Evolutionary conservation across 2,113 vertebrate genomes (phyloP).

Genomic region (Oryzias melastigma): DNA sequence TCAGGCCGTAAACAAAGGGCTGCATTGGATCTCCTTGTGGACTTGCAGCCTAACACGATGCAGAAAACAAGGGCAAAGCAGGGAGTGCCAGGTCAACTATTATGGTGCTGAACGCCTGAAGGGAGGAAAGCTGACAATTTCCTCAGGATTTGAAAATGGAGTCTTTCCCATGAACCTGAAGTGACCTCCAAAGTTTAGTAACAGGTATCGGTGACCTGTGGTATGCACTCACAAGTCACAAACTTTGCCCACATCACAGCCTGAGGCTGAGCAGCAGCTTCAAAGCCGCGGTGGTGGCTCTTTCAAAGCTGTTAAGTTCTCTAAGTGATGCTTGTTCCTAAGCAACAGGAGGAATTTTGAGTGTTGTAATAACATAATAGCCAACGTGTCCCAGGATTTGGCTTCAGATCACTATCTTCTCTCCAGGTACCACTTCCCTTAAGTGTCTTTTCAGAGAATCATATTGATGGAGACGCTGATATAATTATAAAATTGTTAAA

Average conservation of each 20-base stretch:
- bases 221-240: conserved; percentile 27
- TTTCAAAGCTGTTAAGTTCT: conserved; percentile 19
- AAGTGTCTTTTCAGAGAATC: conserved; percentile 2
- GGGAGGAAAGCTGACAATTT: conserved; percentile 86
- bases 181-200: conserved; percentile 78
- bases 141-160: conserved; percentile 84
- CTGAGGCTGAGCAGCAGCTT: conserved; percentile 17
- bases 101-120: conserved; percentile 71
- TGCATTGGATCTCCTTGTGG: conserved; percentile 63
- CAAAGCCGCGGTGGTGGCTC: conserved; percentile 8
- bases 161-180: conserved; percentile 91
- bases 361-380: conserved; percentile 20
- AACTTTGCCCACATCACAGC: conserved; percentile 12
- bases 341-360: conserved; percentile 41
- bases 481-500: too few relatives aligned
- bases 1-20: conserved; percentile 33
- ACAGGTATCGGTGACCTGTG: conserved; percentile 45
- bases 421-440: not conserved
- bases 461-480: too few relatives aligned
- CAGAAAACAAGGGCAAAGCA: conserved; percentile 72
- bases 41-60: conserved; percentile 55
- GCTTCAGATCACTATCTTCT: conserved; percentile 5
- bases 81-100: conserved; percentile 83
- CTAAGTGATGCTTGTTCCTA: conserved; percentile 54
- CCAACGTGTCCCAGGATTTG: conserved; percentile 7